Evolutionary conservation across 2,113 vertebrate genomes (phyloP), one percentile per base, ranked within the genome.

Genomic region (Porphyrio hochstetteri): DNA sequence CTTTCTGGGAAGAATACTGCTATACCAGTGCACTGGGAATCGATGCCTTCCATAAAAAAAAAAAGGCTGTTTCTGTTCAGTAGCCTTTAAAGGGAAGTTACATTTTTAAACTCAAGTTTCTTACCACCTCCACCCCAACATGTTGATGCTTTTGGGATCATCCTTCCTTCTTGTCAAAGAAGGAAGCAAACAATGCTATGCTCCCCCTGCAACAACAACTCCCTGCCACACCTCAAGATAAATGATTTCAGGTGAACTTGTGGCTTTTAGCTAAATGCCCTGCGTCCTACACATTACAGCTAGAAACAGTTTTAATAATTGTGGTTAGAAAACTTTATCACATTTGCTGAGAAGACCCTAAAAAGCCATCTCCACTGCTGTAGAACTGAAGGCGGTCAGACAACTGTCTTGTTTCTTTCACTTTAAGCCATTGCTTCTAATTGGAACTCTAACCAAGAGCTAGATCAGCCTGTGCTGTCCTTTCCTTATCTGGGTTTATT

Each of bases 1-100:
- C 50, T 36, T 61, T n/a, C 3, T 1, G 25, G 24, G 50, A 50
- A 44, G 68, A 61, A 8, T 15, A 10, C 33, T 56, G 64, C 72
- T 52, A 0, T n/a, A 21, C 31, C 31, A 2, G 23, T n/a, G n/a
- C 2, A 0, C 36, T 63, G 61, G 63, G 68, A 64, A 35, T 25
- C 46, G n/a, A 52, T 2, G 3, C 3, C 2, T 67, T 79, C 3
- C 20, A 53, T 4, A 31, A 2, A 15, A 38, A 64, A 29, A 48
- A 21, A 35, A 2, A 16, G 3, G 27, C 16, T 42, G 3, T 31
- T 78, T 65, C 6, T 83, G 69, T 85, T 68, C 36, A 63, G 0
- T 35, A 38, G 18, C 24, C 6, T 78, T 42, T 85, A 65, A 76
- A 55, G 20, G 44, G 27, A 42, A 50, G 15, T 31, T 29, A 29